phyloP scores from a whole-genome alignment of 2,113 vertebrate genomes.

The Sebastes schlegelii region DNA sequence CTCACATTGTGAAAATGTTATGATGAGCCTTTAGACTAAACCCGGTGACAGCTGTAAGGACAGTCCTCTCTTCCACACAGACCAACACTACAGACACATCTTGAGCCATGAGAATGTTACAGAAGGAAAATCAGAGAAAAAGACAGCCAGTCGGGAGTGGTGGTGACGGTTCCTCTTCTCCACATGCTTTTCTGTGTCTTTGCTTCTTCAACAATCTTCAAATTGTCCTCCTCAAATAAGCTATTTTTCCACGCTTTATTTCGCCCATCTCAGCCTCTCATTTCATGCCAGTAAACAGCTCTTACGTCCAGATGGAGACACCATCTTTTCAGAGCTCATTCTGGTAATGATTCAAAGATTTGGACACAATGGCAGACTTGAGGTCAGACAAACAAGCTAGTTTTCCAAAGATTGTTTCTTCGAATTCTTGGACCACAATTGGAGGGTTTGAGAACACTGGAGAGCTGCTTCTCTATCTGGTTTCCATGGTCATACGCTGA shows the following conservation, averaged over 20 bases:
- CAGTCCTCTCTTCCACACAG: no score
- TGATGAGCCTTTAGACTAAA: not conserved
- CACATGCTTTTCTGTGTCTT: not conserved
- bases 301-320: conserved; percentile 12
- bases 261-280: not conserved
- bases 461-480: not conserved
- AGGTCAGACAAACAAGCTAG: not conserved
- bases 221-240: not conserved
- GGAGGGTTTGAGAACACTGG: not conserved
- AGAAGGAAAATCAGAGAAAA: not conserved
- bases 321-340: conserved; percentile 17
- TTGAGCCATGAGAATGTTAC: not conserved
- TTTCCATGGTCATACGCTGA: not conserved
- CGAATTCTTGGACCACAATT: not conserved
- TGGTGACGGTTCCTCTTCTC: not conserved
- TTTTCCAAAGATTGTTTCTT: not conserved
- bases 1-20: not conserved
- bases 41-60: no score
- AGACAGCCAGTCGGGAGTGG: not conserved
- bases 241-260: not conserved
- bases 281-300: not conserved
- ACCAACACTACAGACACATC: not conserved
- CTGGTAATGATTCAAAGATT: not conserved
- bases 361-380: conserved; percentile 22
- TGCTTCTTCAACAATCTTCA: not conserved